Evolutionary conservation across 53 echinoderm and acorn worm species (phyloP).

Genomic region (Holothuria scabra): DNA sequence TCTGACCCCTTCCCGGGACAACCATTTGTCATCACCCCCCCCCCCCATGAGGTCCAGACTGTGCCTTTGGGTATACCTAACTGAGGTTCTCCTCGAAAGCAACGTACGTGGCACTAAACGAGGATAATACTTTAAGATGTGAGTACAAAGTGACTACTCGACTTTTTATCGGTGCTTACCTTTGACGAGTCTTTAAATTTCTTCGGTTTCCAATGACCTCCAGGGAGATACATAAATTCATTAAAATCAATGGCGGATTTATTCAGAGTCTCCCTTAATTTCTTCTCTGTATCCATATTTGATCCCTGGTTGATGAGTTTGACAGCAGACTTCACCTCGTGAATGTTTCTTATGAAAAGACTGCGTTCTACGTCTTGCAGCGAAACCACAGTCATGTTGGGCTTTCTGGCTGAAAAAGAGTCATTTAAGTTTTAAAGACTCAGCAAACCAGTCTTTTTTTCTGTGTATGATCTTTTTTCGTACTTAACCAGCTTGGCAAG

Average conservation of each 20-base stretch:
- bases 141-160: not conserved
- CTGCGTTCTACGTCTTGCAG: not conserved
- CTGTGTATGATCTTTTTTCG: too few relatives aligned
- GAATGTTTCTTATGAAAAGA: not conserved
- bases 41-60: too few relatives aligned
- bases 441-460: too few relatives aligned
- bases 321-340: not conserved
- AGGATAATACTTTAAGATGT: too few relatives aligned
- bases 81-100: too few relatives aligned
- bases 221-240: conserved; percentile 64
- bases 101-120: too few relatives aligned
- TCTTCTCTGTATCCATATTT: not conserved
- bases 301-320: not conserved
- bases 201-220: conserved; percentile 78
- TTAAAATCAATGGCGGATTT: not conserved
- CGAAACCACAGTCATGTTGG: not conserved
- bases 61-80: too few relatives aligned
- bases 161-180: conserved; percentile 32
- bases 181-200: conserved; percentile 59
- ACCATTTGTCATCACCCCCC: too few relatives aligned
- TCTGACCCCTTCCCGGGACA: too few relatives aligned
- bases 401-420: not conserved
- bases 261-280: not conserved
- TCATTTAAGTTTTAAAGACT: too few relatives aligned
- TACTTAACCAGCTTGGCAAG: too few relatives aligned